phyloP scores from a whole-genome alignment of 2,888 invertebrate species.

The Ennomos fuscantarius region DNA sequence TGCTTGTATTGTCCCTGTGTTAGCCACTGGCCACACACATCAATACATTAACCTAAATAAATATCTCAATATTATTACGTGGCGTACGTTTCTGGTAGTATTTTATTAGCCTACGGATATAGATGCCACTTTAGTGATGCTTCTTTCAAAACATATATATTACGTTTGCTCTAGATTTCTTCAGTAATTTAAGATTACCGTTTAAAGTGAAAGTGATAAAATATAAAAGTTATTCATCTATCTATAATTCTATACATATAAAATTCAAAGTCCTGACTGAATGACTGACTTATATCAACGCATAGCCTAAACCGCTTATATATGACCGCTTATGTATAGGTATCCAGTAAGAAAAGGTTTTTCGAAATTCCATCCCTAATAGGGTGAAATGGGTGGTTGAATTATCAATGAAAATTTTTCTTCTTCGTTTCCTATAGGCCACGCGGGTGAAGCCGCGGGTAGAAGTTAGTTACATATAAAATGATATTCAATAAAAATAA shows the following conservation, averaged over 20 bases:
- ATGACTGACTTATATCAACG: too few relatives aligned
- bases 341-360: too few relatives aligned
- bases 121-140: slow-evolving; percentile 30
- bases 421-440: too few relatives aligned
- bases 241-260: not conserved
- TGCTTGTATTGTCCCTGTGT: slow-evolving; percentile 1
- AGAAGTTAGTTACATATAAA: too few relatives aligned
- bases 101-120: slow-evolving; percentile 37
- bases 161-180: slow-evolving; percentile 31
- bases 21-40: slow-evolving; percentile 31
- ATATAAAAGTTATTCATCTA: slow-evolving; percentile 1
- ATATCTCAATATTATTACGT: slow-evolving; percentile 39
- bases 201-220: slow-evolving; percentile 24
- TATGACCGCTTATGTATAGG: too few relatives aligned
- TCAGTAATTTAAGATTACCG: slow-evolving; percentile 26
- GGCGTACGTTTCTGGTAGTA: slow-evolving; percentile 27
- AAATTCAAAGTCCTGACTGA: too few relatives aligned
- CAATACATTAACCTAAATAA: slow-evolving; percentile 61
- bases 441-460: too few relatives aligned
- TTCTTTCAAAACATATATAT: slow-evolving; percentile 39
- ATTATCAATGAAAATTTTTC: too few relatives aligned
- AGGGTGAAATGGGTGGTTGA: too few relatives aligned
- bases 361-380: too few relatives aligned
- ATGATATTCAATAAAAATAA: too few relatives aligned
- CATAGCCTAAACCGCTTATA: too few relatives aligned